Base-by-base conservation (phyloP, 23 tunicate species). In the Trididemnum miniatum region DNA sequence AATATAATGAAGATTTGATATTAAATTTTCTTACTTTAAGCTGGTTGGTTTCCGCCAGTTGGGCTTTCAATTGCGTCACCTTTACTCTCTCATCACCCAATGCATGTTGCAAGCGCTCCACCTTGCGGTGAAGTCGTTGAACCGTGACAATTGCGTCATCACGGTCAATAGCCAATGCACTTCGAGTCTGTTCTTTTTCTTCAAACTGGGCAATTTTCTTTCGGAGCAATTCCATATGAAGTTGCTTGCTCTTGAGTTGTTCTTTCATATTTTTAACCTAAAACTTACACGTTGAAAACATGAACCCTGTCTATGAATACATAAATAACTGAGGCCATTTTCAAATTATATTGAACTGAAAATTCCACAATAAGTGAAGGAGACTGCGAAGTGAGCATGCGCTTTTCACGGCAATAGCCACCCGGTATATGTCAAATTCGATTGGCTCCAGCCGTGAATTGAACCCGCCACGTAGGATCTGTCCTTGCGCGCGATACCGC, bases 31-130 rank as follows among this genome's bases (percentile, higher is more conserved):
- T 71, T n/a, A 93, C 98, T 76, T 93, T 93, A 29, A 93, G 69
- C 72, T 93, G 82, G 64, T 95, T 89, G 34, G 98, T 89, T 72
- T 95, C 95, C 67, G 95, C 91, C n/a, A 95, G 91, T 51, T 95
- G 84, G 5, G 95, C 98, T 50, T 87, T 85, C 3, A 95, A 72
- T 78, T 95, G 97, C 3, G 91, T 85, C 23, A 80, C 95, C 44
- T 85, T 89, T 33, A 91, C 91, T 78, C 98, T 79, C 40, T 89
- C 91, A 50, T 95, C 91, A 0, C 95, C 98, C 18, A 95, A 89
- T 4, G 85, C 90, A 37, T 85, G 85, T 36, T 95, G 88, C 65
- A 95, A 38, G 39, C 98, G 87, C 59, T 95, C 98, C 23, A 89
- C 88, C 76, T 95, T 95, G 40, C 82, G 77, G 29, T 93, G 93